Base-by-base conservation (phyloP, 1,140 invertebrate genomes). In the Drosophila parvula region DNA sequence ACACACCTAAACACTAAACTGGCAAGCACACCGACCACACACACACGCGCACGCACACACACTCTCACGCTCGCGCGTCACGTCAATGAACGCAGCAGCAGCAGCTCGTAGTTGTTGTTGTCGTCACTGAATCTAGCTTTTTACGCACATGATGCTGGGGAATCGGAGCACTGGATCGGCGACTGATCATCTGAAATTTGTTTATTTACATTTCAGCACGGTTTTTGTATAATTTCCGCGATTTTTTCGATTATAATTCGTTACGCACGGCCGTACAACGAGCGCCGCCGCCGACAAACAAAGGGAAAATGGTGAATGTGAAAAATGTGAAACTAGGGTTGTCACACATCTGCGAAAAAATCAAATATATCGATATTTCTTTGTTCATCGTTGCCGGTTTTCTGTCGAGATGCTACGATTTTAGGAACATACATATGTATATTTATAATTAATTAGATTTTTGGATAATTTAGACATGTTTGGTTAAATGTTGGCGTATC, bases 251-350 rank as follows among this genome's bases (percentile, higher is more conserved):
- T 79, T 88, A 55, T 82, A 83, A 77, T 83, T 80, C 79, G 77
- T 78, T 88, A 88, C 76, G 84, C 84, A 88, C 83, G 84, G 79
- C 76, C 81, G 77, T 86, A 71, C 64, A 74, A 86, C 82, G 82
- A 88, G 84, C 68, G 67, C 75, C 65, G 76, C 76, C 83, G 83
- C 79, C 83, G 84, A 84, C 83, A 78, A 86, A 86, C 83, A 86
- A 86, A 86, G 83, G 79, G 79, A 85, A 84, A 86, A 88, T 86
- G 81, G 70, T 86, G 82, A 86, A 86, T 84, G 81, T 84, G 75
- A 82, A 82, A 82, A 82, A 82, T 81, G 78, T 77, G 28, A 50
- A 28, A 30, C 30, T 40, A 69, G 65, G 30, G 61, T 67, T 67
- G 65, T 4, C 62, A 55, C 65, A 5, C 18, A 14, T 30, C 30